Percentiles rank a stretch among this genome's conserved stretches.
Evolutionary conservation across 1,140 invertebrate genomes (phyloP).

Genomic region (Drosophila sechellia): DNA sequence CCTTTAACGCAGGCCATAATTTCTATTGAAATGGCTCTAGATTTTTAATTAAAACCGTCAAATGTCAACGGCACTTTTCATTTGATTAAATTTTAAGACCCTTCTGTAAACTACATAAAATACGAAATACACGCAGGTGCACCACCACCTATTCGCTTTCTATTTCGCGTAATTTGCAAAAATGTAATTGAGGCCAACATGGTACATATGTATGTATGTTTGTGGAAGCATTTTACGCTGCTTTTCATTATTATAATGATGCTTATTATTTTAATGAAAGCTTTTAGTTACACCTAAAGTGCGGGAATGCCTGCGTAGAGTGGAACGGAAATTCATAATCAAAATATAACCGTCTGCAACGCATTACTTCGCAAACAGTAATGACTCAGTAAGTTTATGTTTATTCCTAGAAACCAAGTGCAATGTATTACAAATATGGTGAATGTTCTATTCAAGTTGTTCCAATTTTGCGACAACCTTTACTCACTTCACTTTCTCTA

Average conservation of each 20-base stretch:
- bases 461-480: no score
- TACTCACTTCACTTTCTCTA: no score
- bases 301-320: background rate
- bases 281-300: background rate
- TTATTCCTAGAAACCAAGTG: no score
- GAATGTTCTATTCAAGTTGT: no score
- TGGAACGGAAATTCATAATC: background rate
- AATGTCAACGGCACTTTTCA: background rate
- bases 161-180: no score
- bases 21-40: background rate
- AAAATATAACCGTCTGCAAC: no score
- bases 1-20: no score
- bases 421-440: no score
- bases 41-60: background rate
- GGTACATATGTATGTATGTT: background rate
- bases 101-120: background rate
- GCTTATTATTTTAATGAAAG: background rate
- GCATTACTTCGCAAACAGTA: no score
- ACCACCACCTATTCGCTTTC: no score
- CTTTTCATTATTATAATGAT: background rate
- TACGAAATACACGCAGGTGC: no score
- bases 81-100: background rate
- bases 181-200: background rate
- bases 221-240: background rate
- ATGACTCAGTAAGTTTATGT: no score